Evolutionary conservation across 2,797 vertebrate genomes (phyloP), one percentile per base, ranked within the genome.

Genomic region (Megaceryle alcyon): DNA sequence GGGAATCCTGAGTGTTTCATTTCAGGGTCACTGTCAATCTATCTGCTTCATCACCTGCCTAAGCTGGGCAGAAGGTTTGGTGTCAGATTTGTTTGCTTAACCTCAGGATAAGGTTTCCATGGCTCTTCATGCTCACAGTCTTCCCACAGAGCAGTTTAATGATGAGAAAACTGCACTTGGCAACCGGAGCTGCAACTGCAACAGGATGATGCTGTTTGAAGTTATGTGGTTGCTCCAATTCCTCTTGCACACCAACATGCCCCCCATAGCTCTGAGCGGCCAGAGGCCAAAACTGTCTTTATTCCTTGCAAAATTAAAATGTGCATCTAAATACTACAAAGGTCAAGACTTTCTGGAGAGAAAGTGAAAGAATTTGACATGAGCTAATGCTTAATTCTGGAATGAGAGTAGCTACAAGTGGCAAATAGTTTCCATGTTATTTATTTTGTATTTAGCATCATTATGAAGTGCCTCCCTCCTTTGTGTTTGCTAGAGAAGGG

Each of bases 1-100:
- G 65, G 51, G 54, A 66, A 69, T 44, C 41, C 66, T 61, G 73
- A 84, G 48, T 1, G 0, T 79, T 89, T 88, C 9, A 9, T 68
- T 90, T 92, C 87, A 70, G 76, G 46, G 43, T 83, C 44, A 25
- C 60, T 64, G n/a, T 53, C 83, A 80, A 54, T 10, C 6, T 56
- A 7, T 77, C 77, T 84, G 64, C 86, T 75, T 60, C 44, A 26
- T 22, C 1, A 2, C 72, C 84, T 81, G 79, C 54, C n/a, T 72
- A 49, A 86, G 54, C 87, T 73, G 87, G 59, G 43, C 85, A 60
- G 54, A 21, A 88, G 79, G 8, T 79, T 73, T 70, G 82, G n/a
- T 91, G 85, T 94, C 91, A 92, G 89, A 94, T 92, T 84, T 93
- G 75, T 95, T 95, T 93, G 71, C 60, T 93, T 93, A 92, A 92